These are phyloP conservation scores for Lepus europaeus DNA, from an alignment of 2,113 vertebrate species.

Conservation along the genomic window DNA sequence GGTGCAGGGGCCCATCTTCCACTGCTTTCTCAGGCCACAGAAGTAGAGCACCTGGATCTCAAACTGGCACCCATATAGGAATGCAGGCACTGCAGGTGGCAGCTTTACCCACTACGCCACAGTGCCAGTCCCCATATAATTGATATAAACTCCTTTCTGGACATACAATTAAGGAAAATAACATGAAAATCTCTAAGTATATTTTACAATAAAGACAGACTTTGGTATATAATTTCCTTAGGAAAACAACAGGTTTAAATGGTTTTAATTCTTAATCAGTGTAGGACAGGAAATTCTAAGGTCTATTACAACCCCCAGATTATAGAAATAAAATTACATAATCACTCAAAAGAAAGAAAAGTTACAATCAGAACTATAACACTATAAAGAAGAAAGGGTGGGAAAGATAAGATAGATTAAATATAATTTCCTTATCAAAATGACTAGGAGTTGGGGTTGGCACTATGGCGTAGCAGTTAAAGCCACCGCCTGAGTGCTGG, in stretches of 20 bases:
- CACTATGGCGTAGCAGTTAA: too few species aligned
- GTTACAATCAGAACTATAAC: background rate
- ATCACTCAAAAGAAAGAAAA: background rate
- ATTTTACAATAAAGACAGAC: constrained; percentile 37
- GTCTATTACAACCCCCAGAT: background rate
- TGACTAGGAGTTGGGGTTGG: background rate
- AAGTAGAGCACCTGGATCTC: too few species aligned
- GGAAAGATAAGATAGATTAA: background rate
- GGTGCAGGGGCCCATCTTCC: too few species aligned
- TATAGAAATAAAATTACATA: background rate
- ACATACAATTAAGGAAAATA: background rate
- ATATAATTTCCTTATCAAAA: background rate
- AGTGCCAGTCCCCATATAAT: too few species aligned
- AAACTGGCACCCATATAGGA: too few species aligned
- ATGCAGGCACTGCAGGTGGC: too few species aligned
- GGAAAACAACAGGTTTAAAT: background rate
- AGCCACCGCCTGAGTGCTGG: too few species aligned
- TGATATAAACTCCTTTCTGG: background rate
- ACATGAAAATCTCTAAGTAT: background rate
- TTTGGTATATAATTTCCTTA: background rate
- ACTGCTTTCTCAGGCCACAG: too few species aligned
- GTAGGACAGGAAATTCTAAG: background rate
- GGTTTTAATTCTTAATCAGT: background rate
- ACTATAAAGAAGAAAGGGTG: background rate
- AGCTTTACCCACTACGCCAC: too few species aligned